A percentile compares a stretch with the other conserved stretches of the same genome.
These are phyloP conservation scores for Oreochromis tanganicae DNA, from an alignment of 2,113 vertebrate genomes.

Conservation along the genomic window DNA sequence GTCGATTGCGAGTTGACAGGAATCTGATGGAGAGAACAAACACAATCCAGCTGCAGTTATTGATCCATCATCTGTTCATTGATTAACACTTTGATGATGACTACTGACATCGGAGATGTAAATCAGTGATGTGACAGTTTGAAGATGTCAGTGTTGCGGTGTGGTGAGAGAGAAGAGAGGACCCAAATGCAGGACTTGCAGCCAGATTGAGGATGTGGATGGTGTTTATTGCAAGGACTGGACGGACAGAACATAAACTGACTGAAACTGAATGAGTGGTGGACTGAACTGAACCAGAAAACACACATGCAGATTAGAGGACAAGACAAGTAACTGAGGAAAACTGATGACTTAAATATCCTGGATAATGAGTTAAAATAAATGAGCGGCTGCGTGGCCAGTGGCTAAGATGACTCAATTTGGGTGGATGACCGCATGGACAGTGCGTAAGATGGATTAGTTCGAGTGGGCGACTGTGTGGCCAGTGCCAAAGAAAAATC, in stretches of 20 bases:
- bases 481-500: background rate
- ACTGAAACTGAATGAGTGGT: background rate
- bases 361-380: background rate
- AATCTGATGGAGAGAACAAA: background rate
- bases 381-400: accelerated
- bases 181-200: background rate
- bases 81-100: background rate
- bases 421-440: background rate
- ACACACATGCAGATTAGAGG: background rate
- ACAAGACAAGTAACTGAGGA: background rate
- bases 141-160: background rate
- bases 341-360: background rate
- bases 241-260: background rate
- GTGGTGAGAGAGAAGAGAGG: background rate
- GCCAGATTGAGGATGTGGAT: background rate
- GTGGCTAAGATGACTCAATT: background rate
- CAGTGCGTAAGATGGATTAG: background rate
- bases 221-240: background rate
- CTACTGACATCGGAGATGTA: background rate
- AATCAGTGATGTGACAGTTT: background rate
- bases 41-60: background rate
- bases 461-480: background rate
- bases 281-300: background rate
- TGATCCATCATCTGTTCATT: background rate
- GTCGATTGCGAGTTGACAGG: background rate